These are phyloP conservation scores for Teleopsis dalmanni DNA, from an alignment of 1,140 invertebrate genomes.

Conservation along the genomic window DNA sequence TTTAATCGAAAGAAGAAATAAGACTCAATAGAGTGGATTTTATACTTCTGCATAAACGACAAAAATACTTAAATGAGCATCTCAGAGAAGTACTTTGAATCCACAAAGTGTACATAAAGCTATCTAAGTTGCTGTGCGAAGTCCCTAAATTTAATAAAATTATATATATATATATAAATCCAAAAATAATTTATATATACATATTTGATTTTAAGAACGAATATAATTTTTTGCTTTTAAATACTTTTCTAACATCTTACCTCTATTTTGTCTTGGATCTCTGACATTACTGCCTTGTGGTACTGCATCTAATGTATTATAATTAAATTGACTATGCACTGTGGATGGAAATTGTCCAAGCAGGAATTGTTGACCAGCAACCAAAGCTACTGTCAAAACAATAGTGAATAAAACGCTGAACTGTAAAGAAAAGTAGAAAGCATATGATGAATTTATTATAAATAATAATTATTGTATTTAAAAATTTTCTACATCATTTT, in stretches of 20 bases:
- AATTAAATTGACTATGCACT: slow-evolving; percentile 21
- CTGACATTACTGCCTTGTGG: slow-evolving; percentile 22
- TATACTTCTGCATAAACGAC: no score
- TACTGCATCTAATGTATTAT: slow-evolving; percentile 21
- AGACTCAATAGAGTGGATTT: no score
- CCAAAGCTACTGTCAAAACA: slow-evolving; percentile 33
- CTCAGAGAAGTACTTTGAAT: no score
- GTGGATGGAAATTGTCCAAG: slow-evolving; percentile 30
- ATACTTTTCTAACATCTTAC: slow-evolving; percentile 15
- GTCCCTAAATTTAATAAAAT: no score
- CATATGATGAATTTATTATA: no score
- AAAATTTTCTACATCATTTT: no score
- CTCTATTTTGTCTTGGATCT: slow-evolving; percentile 40
- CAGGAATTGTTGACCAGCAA: slow-evolving; percentile 34
- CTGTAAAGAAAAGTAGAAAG: slow-evolving; percentile 22
- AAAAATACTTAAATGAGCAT: no score
- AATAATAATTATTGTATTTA: not conserved
- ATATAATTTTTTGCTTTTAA: not conserved
- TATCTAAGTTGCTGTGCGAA: no score
- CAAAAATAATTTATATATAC: no score
- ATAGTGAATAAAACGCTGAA: slow-evolving; percentile 35
- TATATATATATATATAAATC: slow-evolving; percentile 2
- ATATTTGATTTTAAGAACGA: no score
- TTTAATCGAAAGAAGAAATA: no score
- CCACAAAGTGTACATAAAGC: no score